phyloP scores from a whole-genome alignment of 2,888 invertebrate genomes.

The Xestia xanthographa region DNA sequence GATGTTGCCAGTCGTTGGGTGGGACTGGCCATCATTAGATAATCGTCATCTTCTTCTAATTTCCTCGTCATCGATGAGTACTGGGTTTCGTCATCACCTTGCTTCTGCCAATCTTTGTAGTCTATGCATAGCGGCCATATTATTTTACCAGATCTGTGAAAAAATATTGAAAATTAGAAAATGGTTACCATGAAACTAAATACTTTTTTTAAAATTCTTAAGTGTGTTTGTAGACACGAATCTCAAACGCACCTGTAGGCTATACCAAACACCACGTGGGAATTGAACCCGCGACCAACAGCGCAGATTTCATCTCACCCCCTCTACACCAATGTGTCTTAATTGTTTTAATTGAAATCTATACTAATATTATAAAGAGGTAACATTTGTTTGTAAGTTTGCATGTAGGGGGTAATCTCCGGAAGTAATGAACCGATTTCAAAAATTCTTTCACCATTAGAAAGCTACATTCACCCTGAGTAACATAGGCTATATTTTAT shows the following conservation, averaged over 20 bases:
- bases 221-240: not conserved
- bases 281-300: not conserved
- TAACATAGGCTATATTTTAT: no score
- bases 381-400: no score
- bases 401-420: no score
- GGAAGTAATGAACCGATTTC: no score
- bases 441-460: no score
- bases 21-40: conserved; percentile 80
- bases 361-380: no score
- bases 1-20: conserved; percentile 79
- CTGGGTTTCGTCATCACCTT: conserved; percentile 83
- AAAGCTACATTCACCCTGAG: no score
- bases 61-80: conserved; percentile 83
- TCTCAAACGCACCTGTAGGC: not conserved
- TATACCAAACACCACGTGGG: not conserved
- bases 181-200: not conserved
- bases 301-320: not conserved
- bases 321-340: not conserved
- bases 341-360: no score
- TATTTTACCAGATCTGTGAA: conserved; percentile 86
- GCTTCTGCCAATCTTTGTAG: conserved; percentile 86
- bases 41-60: conserved; percentile 87
- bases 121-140: conserved; percentile 89
- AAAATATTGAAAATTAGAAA: not conserved
- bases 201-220: not conserved